Evolutionary conservation across 1,140 invertebrate species (phyloP).

Genomic region (Halesus radiatus): DNA sequence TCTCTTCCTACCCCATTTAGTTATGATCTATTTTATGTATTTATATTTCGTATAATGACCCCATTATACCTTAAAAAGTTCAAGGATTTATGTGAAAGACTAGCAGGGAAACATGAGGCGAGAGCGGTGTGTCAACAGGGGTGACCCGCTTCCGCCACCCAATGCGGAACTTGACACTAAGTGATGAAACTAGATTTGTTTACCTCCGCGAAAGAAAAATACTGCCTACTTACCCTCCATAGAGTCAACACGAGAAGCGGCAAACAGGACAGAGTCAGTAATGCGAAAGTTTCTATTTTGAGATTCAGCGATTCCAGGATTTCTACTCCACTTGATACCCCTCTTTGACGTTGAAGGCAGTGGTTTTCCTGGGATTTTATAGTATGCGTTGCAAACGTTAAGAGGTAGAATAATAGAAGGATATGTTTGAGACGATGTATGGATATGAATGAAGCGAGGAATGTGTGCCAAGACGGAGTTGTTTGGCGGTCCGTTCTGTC

Average conservation of each 20-base stretch:
- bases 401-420: too few species aligned
- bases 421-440: too few species aligned
- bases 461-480: too few species aligned
- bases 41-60: slow-evolving; percentile 12
- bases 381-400: background rate
- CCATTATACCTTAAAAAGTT: slow-evolving; percentile 35
- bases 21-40: background rate
- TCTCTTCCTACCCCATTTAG: too few species aligned
- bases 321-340: background rate
- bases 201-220: slow-evolving; percentile 56
- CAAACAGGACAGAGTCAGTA: slow-evolving; percentile 39
- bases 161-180: slow-evolving; percentile 48
- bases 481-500: too few species aligned
- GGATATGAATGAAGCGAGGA: too few species aligned
- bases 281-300: slow-evolving; percentile 51
- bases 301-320: slow-evolving; percentile 40
- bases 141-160: slow-evolving; percentile 51
- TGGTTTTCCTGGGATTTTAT: slow-evolving; percentile 14
- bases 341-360: background rate
- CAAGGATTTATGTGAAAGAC: slow-evolving; percentile 16
- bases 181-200: slow-evolving; percentile 58
- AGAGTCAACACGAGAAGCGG: slow-evolving; percentile 44
- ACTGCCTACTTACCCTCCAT: slow-evolving; percentile 40
- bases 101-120: slow-evolving; percentile 27
- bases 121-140: slow-evolving; percentile 42